Evolutionary conservation across 2,888 invertebrate genomes (phyloP).

Genomic region (Meloe dianella): DNA sequence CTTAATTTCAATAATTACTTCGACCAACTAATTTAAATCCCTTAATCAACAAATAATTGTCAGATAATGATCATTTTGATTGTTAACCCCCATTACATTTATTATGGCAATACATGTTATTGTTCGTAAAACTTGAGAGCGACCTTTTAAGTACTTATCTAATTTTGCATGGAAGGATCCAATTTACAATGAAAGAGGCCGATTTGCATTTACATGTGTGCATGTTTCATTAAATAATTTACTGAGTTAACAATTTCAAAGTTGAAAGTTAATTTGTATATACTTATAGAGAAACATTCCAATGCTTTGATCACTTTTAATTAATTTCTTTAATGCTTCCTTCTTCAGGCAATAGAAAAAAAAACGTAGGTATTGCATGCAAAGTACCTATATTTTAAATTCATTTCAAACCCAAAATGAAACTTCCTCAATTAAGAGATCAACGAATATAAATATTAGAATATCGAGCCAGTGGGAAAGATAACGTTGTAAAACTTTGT

Average conservation of each 20-base stretch:
- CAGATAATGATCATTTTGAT: neutral
- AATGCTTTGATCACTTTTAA: no score
- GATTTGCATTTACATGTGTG: conserved; percentile 24
- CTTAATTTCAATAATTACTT: no score
- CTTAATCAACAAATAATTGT: neutral
- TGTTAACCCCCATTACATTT: no score
- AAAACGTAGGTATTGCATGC: conserved; percentile 7
- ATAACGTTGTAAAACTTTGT: conserved; percentile 45
- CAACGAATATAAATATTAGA: conserved; percentile 47
- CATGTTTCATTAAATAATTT: neutral
- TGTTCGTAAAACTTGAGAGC: neutral
- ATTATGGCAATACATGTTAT: neutral
- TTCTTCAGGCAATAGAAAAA: neutral
- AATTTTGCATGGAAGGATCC: conserved; percentile 28
- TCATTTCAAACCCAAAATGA: conserved; percentile 36
- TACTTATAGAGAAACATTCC: neutral
- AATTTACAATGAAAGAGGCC: conserved; percentile 23
- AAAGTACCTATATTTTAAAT: conserved; percentile 34
- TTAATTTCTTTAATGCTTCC: neutral
- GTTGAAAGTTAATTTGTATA: neutral
- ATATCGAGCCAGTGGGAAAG: conserved; percentile 49
- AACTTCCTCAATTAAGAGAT: conserved; percentile 44
- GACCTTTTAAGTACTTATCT: conserved; percentile 22
- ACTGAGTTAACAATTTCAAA: neutral
- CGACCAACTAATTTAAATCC: neutral